Base-by-base conservation (phyloP, 2,888 invertebrate species). In the Zonitis immaculata region DNA sequence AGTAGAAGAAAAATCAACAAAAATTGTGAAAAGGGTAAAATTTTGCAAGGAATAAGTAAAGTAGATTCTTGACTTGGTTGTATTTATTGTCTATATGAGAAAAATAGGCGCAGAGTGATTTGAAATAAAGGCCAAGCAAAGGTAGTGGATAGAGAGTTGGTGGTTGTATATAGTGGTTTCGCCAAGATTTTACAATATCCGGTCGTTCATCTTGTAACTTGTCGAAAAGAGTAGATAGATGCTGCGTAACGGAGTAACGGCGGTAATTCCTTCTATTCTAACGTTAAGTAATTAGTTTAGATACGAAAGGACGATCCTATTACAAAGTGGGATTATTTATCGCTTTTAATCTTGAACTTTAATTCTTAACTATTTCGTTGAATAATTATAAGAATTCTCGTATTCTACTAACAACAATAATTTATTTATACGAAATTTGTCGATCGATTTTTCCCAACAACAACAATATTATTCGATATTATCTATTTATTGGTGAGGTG, bases 141-240 rank as follows among this genome's bases (percentile, higher is more conserved):
- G 35, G 35, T 35, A 18, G 32, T 32, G 7, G n/a, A n/a, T n/a
- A n/a, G n/a, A n/a, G n/a, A n/a, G n/a, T n/a, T n/a, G n/a, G n/a
- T n/a, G n/a, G n/a, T n/a, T n/a, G n/a, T n/a, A n/a, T n/a, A n/a
- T 22, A 5, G 32, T 2, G 39, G 39, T 39, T 32, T 39, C 11
- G 20, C 18, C n/a, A 11, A 20, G 39, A 39, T 39, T 39, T 20
- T 39, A 50, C 54, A 50, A 54, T 54, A 50, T 54, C 54, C 54
- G 50, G 50, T 51, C 54, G 47, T 54, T 54, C 44, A 54, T 54
- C 54, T 54, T 54, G 35, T 30, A 51, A 54, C 51, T 54, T 54
- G 54, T 54, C 51, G 54, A 54, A 54, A n/a, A 51, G 49, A 47
- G 47, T 39, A 39, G 39, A 39, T 39, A 39, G 39, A 39, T 39